These are phyloP conservation scores for Apocrypta bakeri DNA, from an alignment of 1,140 invertebrate genomes.

Conservation along the genomic window DNA sequence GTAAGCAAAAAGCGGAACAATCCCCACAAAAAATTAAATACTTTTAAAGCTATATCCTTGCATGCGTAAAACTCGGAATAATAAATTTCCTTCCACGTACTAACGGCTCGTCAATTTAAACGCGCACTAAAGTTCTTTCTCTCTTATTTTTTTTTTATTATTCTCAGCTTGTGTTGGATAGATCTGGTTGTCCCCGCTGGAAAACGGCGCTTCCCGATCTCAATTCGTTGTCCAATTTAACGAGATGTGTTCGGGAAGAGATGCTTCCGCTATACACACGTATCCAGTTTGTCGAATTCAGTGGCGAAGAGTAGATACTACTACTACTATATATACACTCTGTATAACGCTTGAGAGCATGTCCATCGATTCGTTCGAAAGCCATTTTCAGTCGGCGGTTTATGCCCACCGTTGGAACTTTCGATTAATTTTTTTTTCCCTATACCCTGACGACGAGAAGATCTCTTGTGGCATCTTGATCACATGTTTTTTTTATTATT, in stretches of 20 bases:
- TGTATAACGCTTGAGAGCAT: conserved; percentile 4
- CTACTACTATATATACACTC: neutral
- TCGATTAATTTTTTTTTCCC: conserved; percentile 39
- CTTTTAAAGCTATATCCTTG: neutral
- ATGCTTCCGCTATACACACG: neutral
- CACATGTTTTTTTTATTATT: neutral
- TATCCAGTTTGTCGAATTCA: neutral
- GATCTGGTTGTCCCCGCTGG: neutral
- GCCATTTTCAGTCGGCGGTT: conserved; percentile 10
- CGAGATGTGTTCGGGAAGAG: conserved; percentile 29
- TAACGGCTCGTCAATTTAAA: neutral
- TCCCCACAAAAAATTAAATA: neutral
- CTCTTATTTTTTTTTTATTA: neutral
- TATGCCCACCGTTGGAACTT: conserved; percentile 11
- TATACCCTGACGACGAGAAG: neutral
- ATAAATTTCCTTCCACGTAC: too few relatives aligned
- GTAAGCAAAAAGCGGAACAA: neutral
- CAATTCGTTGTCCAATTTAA: conserved; percentile 40
- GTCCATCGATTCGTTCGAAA: conserved; percentile 20
- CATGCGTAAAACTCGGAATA: too few relatives aligned
- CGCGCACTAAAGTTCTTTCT: too few relatives aligned
- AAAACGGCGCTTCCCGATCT: conserved; percentile 18
- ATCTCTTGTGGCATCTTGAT: neutral
- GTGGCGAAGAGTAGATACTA: neutral
- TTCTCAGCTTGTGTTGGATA: neutral